Base-by-base conservation (phyloP, 2,797 vertebrate genomes). In the Microchirus variegatus region DNA sequence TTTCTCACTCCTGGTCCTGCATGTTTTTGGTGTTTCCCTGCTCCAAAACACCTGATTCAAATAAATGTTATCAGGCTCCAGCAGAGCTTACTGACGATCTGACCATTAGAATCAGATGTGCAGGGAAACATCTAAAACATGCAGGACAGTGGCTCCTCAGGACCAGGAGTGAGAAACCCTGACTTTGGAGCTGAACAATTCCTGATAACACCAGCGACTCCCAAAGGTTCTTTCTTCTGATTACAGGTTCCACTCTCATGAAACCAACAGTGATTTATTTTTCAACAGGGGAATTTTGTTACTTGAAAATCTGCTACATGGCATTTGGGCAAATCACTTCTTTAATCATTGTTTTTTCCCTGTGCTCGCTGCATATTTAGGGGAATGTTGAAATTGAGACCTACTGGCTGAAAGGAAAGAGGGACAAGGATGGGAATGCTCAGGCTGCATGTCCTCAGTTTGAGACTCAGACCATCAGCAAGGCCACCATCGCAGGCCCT, bases 321-420 rank as follows among this genome's bases (percentile, higher is more conserved):
- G 55, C 35, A 47, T 68, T 77, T 69, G 12, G 12, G 9, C 10
- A 13, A 13, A 17, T 2, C 60, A 43, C 53, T 36, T 51, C 3
- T 48, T 4, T 44, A 13, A 49, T 3, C 4, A 4, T 2, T 40
- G 37, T 40, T 47, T 53, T 5, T 31, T 6, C 16, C 9, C n/a
- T n/a, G n/a, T 22, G 9, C 56, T 15, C 6, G 1, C 10, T 50
- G 36, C 14, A 8, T 45, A 43, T 70, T 42, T 15, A 93, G 91
- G 90, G 90, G 0, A 92, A 88, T 67, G 92, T 94, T 69, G 91
- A 94, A 73, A 93, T 92, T n/a, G 91, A 93, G 75, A 93, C 91
- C 0, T 93, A 89, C 80, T 93, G 92, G 92, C 84, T 93, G 65
- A 92, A 92, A 62, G 91, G 92, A 57, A 93, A 92, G 73, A 71